phyloP scores from a whole-genome alignment of 2,113 vertebrate species.

The Prietella phreatophila region DNA sequence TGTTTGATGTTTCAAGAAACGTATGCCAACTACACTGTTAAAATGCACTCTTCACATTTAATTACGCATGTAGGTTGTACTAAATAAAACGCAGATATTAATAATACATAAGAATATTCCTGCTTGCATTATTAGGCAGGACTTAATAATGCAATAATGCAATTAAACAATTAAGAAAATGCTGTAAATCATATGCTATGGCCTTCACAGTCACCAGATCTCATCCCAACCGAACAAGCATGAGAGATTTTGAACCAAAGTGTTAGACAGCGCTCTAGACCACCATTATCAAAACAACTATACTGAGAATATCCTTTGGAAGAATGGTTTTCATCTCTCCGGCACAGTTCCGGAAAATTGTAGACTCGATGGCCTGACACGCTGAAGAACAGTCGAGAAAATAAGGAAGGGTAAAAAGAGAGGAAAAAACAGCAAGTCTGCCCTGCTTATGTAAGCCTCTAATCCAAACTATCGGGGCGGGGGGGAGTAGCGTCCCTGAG shows the following conservation, averaged over 20 bases:
- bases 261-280: neutral
- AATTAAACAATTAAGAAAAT: neutral
- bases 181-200: neutral
- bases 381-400: neutral
- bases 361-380: neutral
- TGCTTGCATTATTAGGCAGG: neutral
- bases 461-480: slow-evolving; percentile 57
- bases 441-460: slow-evolving; percentile 58
- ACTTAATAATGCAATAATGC: neutral
- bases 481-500: slow-evolving; percentile 50
- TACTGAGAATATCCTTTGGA: neutral
- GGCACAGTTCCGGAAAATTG: neutral
- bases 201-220: neutral
- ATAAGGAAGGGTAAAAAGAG: slow-evolving; percentile 17
- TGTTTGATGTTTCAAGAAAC: neutral
- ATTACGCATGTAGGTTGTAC: neutral
- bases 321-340: neutral
- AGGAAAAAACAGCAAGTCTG: slow-evolving; percentile 44
- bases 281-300: neutral
- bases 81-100: neutral
- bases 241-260: neutral
- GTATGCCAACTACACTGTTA: neutral
- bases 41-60: neutral
- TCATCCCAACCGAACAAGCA: neutral
- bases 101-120: neutral